A percentile compares a stretch with the other conserved stretches of the same genome.
phyloP scores from a whole-genome alignment of 2,113 vertebrate genomes.

The Manacus vitellinus region DNA sequence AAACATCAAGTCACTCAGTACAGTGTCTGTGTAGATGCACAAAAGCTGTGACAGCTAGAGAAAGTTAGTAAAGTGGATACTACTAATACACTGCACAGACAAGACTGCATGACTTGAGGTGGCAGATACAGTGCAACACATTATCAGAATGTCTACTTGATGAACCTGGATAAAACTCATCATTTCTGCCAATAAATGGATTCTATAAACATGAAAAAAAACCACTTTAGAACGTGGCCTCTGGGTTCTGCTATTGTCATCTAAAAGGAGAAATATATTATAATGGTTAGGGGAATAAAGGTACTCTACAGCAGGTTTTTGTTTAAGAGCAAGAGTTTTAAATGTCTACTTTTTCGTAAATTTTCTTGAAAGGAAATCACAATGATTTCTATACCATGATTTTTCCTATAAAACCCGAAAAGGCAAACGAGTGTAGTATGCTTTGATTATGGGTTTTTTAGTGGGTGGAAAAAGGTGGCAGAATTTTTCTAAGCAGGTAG shows the following conservation, averaged over 20 bases:
- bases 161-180: neutral
- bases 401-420: neutral
- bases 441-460: neutral
- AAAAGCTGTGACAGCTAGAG: neutral
- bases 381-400: neutral
- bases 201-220: neutral
- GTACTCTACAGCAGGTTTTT: neutral
- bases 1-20: neutral
- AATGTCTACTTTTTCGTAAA: neutral
- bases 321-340: neutral
- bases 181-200: conserved; percentile 17
- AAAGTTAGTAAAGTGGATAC: neutral
- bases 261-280: neutral
- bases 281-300: neutral
- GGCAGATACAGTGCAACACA: neutral
- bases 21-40: neutral
- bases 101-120: neutral
- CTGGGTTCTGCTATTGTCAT: conserved; percentile 27
- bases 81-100: neutral
- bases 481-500: neutral
- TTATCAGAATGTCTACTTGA: neutral
- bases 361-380: neutral
- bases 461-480: neutral
- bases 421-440: neutral
- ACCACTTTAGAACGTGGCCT: neutral